Evolutionary conservation across 35 echinoderm and acorn worm genomes (phyloP), one percentile per base, ranked within the genome.

Genomic region (Lytechinus variegatus): DNA sequence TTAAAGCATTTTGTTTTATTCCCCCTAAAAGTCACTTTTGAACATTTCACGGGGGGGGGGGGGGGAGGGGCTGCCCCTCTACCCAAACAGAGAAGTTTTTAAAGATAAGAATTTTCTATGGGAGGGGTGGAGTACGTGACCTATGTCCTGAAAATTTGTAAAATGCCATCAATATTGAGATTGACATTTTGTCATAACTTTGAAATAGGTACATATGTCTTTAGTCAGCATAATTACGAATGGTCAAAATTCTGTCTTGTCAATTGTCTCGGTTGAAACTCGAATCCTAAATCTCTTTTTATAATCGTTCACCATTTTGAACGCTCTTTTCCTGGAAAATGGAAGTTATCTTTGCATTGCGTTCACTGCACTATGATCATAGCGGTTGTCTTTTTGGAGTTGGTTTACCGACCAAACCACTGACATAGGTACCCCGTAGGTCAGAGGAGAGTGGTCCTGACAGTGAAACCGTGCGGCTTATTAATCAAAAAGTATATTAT

Each of bases 401-500:
- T 24, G 66, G 66, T 79, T 7, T 79, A 79, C 66, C 66, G 21
- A n/a, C 21, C 19, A 79, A 79, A 79, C 66, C 66, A n/a, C 66
- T 19, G 21, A 79, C 66, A 6, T 79, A 4, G 66, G 66, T 79
- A 79, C 66, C 66, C 66, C 66, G 66, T 79, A 7, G 66, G 66
- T 79, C 66, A 79, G 66, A 19, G 66, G 66, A 44, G 3, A 24
- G 66, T 7, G 16, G 6, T 19, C 19, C 66, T 79, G 66, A 79
- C 66, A 79, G 66, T 79, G 66, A 79, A 79, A 79, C 66, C 21
- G 66, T 79, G 66, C 66, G 66, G 66, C 66, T 79, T 79, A 79
- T 79, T 79, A 79, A 79, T 79, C 66, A 79, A 79, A 79, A 79
- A n/a, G 66, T 79, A 79, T 79, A 79, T 79, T 79, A 79, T 16